These are phyloP conservation scores for Pseudonaja textilis DNA, from an alignment of 2,113 vertebrate species.

Conservation along the genomic window DNA sequence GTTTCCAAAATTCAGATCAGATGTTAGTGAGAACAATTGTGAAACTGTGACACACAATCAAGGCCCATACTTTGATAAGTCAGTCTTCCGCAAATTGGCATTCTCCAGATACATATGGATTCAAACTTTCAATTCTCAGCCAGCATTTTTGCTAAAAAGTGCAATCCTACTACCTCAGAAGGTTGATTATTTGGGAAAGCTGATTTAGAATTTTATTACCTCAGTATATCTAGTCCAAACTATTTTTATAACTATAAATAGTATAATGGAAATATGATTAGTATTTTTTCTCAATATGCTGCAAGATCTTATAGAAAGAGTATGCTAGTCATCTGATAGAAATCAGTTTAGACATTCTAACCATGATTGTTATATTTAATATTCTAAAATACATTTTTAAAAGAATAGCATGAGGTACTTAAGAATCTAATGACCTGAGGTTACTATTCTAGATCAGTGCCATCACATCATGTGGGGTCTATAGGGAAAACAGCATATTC, in stretches of 20 bases:
- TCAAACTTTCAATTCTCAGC: background rate
- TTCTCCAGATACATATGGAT: background rate
- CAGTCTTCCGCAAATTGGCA: background rate
- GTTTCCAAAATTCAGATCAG: background rate
- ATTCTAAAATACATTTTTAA: background rate
- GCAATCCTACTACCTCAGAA: background rate
- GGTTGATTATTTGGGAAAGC: background rate
- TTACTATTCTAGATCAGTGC: background rate
- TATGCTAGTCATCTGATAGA: background rate
- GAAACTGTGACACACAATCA: background rate
- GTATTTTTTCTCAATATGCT: background rate
- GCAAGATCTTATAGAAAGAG: background rate
- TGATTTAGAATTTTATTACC: background rate
- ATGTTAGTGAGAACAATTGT: background rate
- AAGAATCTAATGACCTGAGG: background rate
- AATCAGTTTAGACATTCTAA: background rate
- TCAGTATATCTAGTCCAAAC: background rate
- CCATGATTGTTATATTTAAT: background rate
- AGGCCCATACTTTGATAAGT: background rate
- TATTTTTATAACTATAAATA: background rate
- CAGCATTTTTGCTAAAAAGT: background rate
- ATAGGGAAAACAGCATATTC: background rate
- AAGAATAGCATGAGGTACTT: background rate
- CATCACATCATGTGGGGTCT: background rate
- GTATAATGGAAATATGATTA: background rate